Evolutionary conservation across 1,140 invertebrate species (phyloP).

Genomic region (Araneus ventricosus): DNA sequence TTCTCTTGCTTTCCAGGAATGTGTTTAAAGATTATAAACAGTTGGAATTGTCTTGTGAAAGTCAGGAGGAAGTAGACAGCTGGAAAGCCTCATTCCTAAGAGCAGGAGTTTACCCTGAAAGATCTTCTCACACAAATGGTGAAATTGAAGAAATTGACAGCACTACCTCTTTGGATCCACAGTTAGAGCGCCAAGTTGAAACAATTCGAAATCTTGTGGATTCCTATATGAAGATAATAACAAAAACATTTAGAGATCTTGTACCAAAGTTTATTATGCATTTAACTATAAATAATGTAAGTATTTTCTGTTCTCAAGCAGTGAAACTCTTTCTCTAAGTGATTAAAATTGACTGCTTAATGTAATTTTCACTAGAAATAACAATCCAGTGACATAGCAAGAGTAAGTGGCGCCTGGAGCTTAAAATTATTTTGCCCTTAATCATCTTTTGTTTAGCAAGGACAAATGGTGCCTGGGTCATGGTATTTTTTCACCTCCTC

Average conservation of each 20-base stretch:
- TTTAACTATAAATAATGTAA: conserved; percentile 96
- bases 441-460: no score
- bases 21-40: conserved; percentile 81
- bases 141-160: conserved; percentile 80
- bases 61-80: conserved; percentile 83
- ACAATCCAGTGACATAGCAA: no score
- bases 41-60: conserved; percentile 82
- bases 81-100: conserved; percentile 84
- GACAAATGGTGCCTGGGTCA: no score
- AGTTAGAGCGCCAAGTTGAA: conserved; percentile 81
- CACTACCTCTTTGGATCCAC: conserved; percentile 94
- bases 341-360: no score
- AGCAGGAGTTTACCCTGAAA: conserved; percentile 85
- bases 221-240: conserved; percentile 84
- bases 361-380: no score
- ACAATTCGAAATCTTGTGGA: conserved; percentile 84
- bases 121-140: conserved; percentile 87
- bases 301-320: not conserved
- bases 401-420: no score
- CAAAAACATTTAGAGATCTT: conserved; percentile 83
- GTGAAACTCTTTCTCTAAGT: not conserved
- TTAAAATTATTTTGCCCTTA: no score
- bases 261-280: conserved; percentile 85
- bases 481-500: no score
- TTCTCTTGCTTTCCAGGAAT: conserved; percentile 77